Evolutionary conservation across 2,888 invertebrate genomes (phyloP), one percentile per base, ranked within the genome.

Genomic region (Pseudococcus longispinus): DNA sequence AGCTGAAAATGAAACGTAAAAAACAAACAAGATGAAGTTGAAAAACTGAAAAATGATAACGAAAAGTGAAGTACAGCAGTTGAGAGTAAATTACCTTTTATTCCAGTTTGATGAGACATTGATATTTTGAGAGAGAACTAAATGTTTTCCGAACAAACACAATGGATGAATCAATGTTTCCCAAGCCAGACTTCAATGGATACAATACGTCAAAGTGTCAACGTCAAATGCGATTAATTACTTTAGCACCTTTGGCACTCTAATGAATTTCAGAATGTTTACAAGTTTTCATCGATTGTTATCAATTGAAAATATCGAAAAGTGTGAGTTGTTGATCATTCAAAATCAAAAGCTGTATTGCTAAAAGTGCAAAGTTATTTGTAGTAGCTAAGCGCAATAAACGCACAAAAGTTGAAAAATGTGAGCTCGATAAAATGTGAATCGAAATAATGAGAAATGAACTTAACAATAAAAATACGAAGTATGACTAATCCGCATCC

Each of bases 51-150:
- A 3, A 32, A 51, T 46, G 1, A 83, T 15, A 23, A 23, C 6
- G 32, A 83, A 44, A 26, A 51, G 18, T 29, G 18, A 55, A 37
- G 2, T 55, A n/a, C 18, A 29, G 0, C 3, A 8, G 15, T 42
- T 80, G 11, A 9, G 37, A 37, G 5, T 32, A 85, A 44, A 83
- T 89, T 92, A 96, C 96, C 96, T 94, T 94, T 95, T 89, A 97
- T 96, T 90, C 96, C 96, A 20, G 96, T 96, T 93, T 96, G 96
- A 91, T 96, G 96, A 90, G 96, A 96, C 96, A 96, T 96, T 20
- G 96, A 96, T 96, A 96, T 96, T 20, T 23, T 60, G 0, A 23
- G 4, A 60, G 20, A 6, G 13, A 20, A 60, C 15, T 23, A 9
- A 1, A 1, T 60, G 9, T 23, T 37, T 60, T 23, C 60, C 11